Evolutionary conservation across 2,113 vertebrate genomes (phyloP).

Genomic region (Percina caprodes): DNA sequence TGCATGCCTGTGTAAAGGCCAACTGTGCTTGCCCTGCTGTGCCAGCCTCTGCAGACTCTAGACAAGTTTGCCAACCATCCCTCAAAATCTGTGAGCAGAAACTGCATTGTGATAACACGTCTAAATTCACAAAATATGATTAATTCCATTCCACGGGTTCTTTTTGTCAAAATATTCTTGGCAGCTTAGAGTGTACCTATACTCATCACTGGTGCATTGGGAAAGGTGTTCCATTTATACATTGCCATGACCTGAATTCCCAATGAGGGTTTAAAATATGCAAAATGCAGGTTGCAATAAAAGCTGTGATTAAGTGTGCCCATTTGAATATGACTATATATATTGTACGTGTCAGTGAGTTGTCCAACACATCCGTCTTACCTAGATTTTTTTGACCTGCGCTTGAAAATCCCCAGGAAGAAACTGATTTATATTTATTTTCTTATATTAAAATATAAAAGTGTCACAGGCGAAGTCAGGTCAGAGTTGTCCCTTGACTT

Average conservation of each 20-base stretch:
- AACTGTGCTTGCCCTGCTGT: conserved; percentile 10
- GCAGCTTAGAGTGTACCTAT: conserved; percentile 19
- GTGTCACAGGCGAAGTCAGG: background rate
- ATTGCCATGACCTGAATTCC: conserved; percentile 10
- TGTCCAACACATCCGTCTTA: background rate
- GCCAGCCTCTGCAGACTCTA: conserved; percentile 2
- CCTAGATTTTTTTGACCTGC: background rate
- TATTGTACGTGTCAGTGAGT: background rate
- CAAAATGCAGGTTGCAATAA: conserved; percentile 37
- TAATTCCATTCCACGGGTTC: background rate
- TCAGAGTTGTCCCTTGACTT: background rate
- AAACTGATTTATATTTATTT: background rate
- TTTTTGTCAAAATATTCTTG: conserved; percentile 24
- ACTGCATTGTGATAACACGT: background rate
- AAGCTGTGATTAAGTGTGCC: conserved; percentile 20
- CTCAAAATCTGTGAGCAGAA: background rate
- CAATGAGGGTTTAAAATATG: conserved; percentile 41
- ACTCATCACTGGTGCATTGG: conserved; percentile 7
- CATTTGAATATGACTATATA: conserved; percentile 30
- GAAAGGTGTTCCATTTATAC: conserved; percentile 35
- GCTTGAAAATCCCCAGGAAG: background rate
- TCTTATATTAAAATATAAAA: background rate
- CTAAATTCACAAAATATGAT: conserved; percentile 8
- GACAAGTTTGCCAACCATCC: conserved; percentile 5
- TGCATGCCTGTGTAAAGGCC: conserved; percentile 9